These are phyloP conservation scores for Potorous gilbertii DNA, from an alignment of 2,797 vertebrate genomes.

Conservation along the genomic window DNA sequence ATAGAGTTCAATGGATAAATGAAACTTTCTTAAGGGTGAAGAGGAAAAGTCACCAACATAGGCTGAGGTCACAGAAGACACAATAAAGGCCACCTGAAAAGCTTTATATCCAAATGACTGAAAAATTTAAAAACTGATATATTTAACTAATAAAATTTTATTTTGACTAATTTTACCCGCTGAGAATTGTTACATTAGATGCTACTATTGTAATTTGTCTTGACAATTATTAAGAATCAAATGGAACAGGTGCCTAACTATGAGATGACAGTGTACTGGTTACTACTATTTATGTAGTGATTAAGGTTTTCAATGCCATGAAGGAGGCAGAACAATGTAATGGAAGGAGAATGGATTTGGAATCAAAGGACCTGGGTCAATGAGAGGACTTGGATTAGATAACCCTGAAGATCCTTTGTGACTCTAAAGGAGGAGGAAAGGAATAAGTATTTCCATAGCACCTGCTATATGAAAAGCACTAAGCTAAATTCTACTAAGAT, in stretches of 20 bases:
- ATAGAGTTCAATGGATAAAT: not conserved
- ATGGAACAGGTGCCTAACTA: not conserved
- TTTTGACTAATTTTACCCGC: not conserved
- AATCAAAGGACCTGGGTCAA: not conserved
- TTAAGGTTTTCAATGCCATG: not conserved
- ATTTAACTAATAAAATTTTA: not conserved
- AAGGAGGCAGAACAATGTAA: not conserved
- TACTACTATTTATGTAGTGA: not conserved
- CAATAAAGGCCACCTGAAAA: not conserved
- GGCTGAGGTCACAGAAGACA: not conserved
- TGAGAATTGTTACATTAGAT: not conserved
- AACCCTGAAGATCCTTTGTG: not conserved
- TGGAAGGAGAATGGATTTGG: not conserved
- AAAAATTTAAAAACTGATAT: slow-evolving; percentile 6
- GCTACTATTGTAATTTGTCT: not conserved
- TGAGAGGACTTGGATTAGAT: not conserved
- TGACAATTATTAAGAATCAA: not conserved
- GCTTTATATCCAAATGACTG: not conserved
- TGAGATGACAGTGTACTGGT: not conserved
- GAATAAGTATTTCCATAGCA: not conserved
- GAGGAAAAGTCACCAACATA: not conserved
- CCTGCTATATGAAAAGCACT: not conserved
- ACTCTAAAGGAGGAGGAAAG: not conserved
- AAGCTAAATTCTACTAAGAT: not conserved
- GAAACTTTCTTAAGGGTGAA: not conserved